Base-by-base conservation (phyloP, 1,140 invertebrate genomes). In the Halesus radiatus region DNA sequence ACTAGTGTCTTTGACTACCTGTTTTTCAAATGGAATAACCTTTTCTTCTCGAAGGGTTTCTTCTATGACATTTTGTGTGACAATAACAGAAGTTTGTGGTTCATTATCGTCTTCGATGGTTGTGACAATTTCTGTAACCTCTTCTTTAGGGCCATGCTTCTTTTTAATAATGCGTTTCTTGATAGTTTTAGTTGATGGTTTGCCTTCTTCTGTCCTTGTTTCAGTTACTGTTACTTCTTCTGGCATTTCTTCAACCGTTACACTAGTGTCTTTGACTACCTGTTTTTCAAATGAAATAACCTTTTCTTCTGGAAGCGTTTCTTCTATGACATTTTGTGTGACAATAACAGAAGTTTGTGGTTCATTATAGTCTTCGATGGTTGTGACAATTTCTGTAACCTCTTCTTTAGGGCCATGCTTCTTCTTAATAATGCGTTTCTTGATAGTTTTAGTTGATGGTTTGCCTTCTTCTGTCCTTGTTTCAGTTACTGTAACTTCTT, bases 201-300 rank as follows among this genome's bases (percentile, higher is more conserved):
- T 87, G 37, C 88, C 86, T 72, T 86, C 84, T 53, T 86, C 80
- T 3, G 85, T 84, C 3, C 84, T 80, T 58, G 86, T 85, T 83
- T 89, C 87, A 45, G 87, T 84, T 22, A 89, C 86, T 4, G 86
- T 81, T 15, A 86, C 86, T 85, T 91, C 89, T 78, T 88, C 85
- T 3, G 87, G 86, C 53, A 85, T 64, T 78, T 85, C 84, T 60
- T 82, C 53, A 20, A 84, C 22, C 7, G 58, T 70, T n/a, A 81
- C 20, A 7, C 22, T 18, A 56, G 10, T 18, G n/a, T 56, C 54
- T 56, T 56, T 77, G 8, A 45, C 10, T 8, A 13, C 1, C 8
- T 13, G 5, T 45, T 45, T 45, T 13, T 45, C 37, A 45, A 45
- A 45, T 13, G 8, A 10, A 13, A 45, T 45, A 45, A 45, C 37